phyloP scores from a whole-genome alignment of 2,888 invertebrate genomes.

The Drosophila recens region DNA sequence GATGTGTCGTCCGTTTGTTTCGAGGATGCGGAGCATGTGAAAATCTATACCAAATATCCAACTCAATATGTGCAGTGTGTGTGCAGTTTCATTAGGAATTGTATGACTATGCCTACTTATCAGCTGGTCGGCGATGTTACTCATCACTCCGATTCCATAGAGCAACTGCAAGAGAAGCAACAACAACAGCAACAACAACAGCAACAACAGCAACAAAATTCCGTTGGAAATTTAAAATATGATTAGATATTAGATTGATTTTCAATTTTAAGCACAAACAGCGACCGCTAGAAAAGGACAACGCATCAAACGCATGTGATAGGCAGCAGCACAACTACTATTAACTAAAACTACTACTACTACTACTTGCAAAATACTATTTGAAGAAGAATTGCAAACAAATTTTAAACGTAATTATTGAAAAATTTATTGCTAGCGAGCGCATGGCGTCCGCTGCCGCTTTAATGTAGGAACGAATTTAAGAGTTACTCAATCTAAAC shows the following conservation, averaged over 20 bases:
- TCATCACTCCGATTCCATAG: conserved; percentile 7
- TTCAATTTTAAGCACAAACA: conserved; percentile 13
- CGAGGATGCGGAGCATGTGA: conserved; percentile 91
- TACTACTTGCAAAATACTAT: conserved; percentile 20
- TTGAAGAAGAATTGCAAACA: conserved; percentile 35
- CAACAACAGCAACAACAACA: conserved; percentile 7
- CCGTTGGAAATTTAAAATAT: conserved; percentile 49
- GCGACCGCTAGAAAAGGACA: conserved; percentile 24
- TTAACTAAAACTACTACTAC: conserved; percentile 19
- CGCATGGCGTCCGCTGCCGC: conserved; percentile 57
- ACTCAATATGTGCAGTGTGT: conserved; percentile 88
- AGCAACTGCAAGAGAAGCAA: conserved; percentile 27
- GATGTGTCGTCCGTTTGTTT: conserved; percentile 88
- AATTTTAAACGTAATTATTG: conserved; percentile 45
- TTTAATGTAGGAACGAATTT: conserved; percentile 71
- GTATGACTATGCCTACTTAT: conserved; percentile 83
- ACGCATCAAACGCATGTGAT: conserved; percentile 65
- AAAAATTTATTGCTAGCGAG: conserved; percentile 46
- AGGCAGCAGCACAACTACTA: conserved; percentile 65
- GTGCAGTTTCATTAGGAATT: conserved; percentile 87
- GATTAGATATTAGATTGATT: conserved; percentile 41
- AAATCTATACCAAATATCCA: conserved; percentile 89
- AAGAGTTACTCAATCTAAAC: conserved; percentile 55
- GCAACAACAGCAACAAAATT: conserved; percentile 10
- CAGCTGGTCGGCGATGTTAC: conserved; percentile 24